These are phyloP conservation scores for Hippocampus comes DNA, from an alignment of 2,113 vertebrate genomes.

Conservation along the genomic window DNA sequence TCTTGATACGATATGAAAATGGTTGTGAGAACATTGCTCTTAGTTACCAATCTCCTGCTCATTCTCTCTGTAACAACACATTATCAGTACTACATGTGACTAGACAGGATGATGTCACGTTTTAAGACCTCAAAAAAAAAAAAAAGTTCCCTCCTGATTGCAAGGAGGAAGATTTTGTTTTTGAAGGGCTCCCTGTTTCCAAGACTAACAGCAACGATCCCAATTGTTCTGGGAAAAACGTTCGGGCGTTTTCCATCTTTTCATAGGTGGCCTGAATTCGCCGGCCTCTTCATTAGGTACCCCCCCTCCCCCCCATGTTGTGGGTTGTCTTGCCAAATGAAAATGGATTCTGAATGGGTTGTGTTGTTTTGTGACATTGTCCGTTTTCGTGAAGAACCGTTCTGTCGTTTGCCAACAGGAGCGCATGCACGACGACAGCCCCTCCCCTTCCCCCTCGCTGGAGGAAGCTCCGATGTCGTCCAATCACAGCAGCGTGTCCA, in stretches of 20 bases:
- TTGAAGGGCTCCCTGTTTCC: constrained; percentile 2
- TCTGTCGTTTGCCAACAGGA: constrained; percentile 69
- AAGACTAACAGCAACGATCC: constrained; percentile 8
- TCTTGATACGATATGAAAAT: neutral
- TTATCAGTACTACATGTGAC: neutral
- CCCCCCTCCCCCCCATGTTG: neutral
- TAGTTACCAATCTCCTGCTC: neutral
- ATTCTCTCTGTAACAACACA: neutral
- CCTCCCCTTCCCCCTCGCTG: constrained; percentile 90
- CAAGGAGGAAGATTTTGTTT: constrained; percentile 35
- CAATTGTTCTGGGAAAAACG: constrained; percentile 12
- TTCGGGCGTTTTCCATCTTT: neutral
- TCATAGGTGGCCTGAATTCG: neutral
- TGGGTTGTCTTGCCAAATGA: neutral
- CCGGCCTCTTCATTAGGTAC: neutral
- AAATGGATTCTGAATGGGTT: neutral
- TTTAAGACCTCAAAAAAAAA: neutral
- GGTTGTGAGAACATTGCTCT: neutral
- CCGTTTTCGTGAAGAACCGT: neutral
- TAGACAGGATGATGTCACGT: constrained; percentile 14
- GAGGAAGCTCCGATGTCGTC: constrained; percentile 93
- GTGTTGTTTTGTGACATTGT: neutral
- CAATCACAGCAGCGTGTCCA: constrained; percentile 92
- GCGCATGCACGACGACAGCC: constrained; percentile 87
- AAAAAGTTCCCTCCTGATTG: constrained; percentile 14